Percentiles rank a stretch among this genome's conserved stretches.
These are phyloP conservation scores for Ophion ventricosus DNA, from an alignment of 2,888 invertebrate species.

Conservation along the genomic window DNA sequence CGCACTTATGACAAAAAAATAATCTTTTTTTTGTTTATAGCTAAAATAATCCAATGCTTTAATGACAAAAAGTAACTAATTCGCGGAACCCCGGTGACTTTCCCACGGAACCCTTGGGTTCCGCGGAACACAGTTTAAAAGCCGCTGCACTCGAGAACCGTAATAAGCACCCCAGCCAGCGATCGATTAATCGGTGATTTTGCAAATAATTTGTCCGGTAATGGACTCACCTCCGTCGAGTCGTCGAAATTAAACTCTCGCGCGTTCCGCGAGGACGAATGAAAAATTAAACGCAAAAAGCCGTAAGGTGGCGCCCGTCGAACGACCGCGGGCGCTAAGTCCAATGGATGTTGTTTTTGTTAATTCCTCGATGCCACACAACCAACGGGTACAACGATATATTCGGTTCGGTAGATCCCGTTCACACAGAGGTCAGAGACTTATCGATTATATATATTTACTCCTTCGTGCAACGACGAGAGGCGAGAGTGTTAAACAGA, in stretches of 20 bases:
- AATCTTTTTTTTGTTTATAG: too few species aligned
- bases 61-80: too few species aligned
- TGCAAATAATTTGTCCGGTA: neutral
- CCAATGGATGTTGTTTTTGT: neutral
- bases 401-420: conserved; percentile 20
- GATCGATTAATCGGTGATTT: neutral
- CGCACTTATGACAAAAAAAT: too few species aligned
- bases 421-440: neutral
- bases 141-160: too few species aligned
- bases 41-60: too few species aligned
- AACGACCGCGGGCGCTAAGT: conserved; percentile 45
- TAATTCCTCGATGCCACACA: conserved; percentile 9
- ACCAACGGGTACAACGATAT: conserved; percentile 8
- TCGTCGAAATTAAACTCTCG: conserved; percentile 38
- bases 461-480: conserved; percentile 57
- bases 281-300: conserved; percentile 22
- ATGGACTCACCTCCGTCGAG: conserved; percentile 60
- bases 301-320: conserved; percentile 29
- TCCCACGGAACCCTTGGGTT: too few species aligned
- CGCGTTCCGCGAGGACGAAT: conserved; percentile 5
- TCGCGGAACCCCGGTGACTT: too few species aligned
- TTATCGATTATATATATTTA: conserved; percentile 4
- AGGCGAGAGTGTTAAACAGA: conserved; percentile 82
- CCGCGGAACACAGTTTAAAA: too few species aligned
- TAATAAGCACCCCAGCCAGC: too few species aligned